Conservation (phyloP, 2,888 invertebrate genomes). For the Leucoptera coffeella region DNA sequence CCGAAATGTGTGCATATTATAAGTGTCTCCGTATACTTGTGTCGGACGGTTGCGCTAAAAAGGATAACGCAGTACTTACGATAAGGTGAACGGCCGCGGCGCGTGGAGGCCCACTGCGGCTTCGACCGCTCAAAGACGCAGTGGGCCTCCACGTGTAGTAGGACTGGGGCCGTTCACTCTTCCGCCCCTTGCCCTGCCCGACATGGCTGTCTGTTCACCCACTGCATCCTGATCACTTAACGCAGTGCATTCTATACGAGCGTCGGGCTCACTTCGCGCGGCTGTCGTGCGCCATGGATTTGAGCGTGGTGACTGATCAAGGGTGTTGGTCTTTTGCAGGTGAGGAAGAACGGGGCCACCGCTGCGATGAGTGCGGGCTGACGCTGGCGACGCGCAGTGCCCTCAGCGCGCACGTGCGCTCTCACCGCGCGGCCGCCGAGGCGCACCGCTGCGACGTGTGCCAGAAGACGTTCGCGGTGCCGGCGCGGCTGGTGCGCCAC, state of each 20-base stretch:
- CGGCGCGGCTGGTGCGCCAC: constrained; percentile 77
- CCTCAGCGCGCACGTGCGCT: constrained; percentile 64
- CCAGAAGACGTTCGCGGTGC: constrained; percentile 85
- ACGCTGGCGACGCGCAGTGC: constrained; percentile 70
- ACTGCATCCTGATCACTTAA: constrained; percentile 37
- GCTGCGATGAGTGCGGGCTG: constrained; percentile 68
- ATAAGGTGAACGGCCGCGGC: constrained; percentile 38
- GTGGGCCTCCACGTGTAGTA: constrained; percentile 45
- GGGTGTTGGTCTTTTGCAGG: constrained; percentile 16
- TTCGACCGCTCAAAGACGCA: constrained; percentile 25
- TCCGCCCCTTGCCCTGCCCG: constrained; percentile 13
- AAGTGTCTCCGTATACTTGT: too few relatives aligned
- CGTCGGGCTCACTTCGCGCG: too few relatives aligned
- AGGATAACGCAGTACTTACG: too few relatives aligned
- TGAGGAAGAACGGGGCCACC: constrained; percentile 42
- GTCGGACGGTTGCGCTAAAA: too few relatives aligned
- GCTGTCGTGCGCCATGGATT: neutral
- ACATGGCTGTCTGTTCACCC: constrained; percentile 2
- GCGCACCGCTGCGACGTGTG: constrained; percentile 87
- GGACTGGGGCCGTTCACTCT: constrained; percentile 24
- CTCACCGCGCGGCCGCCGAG: constrained; percentile 49
- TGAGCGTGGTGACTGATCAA: neutral
- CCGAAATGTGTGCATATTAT: neutral
- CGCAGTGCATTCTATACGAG: too few relatives aligned
- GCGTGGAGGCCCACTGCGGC: constrained; percentile 50